Evolutionary conservation across 2,113 vertebrate species (phyloP).

Genomic region (Eonycteris spelaea): DNA sequence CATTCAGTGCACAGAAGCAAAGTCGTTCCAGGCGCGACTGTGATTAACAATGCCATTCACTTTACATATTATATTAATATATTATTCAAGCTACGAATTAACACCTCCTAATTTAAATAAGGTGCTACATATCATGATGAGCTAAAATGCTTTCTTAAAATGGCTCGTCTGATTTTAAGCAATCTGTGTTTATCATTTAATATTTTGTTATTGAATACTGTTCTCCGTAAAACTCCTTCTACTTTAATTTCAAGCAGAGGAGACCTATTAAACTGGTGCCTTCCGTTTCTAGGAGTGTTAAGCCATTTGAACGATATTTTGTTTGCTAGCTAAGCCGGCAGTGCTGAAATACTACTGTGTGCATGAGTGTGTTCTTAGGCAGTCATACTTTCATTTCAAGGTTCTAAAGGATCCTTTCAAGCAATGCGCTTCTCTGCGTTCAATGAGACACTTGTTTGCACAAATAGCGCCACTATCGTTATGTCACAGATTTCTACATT

Average conservation of each 20-base stretch:
- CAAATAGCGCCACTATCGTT: constrained; percentile 17
- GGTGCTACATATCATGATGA: constrained; percentile 91
- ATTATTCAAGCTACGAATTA: constrained; percentile 94
- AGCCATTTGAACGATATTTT: constrained; percentile 72
- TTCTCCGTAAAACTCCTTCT: constrained; percentile 83
- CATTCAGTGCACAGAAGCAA: constrained; percentile 93
- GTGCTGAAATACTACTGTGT: constrained; percentile 58
- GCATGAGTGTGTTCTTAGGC: constrained; percentile 63
- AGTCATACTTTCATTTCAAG: constrained; percentile 79
- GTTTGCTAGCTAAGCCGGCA: constrained; percentile 63
- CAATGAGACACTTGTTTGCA: constrained; percentile 61
- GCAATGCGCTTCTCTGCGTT: constrained; percentile 73
- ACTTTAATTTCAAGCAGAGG: constrained; percentile 87
- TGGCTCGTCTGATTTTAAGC: constrained; percentile 90
- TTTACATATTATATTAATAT: constrained; percentile 95
- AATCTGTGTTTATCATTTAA: constrained; percentile 92
- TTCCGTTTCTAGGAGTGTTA: constrained; percentile 79
- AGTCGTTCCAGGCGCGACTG: constrained; percentile 93
- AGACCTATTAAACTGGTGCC: constrained; percentile 85
- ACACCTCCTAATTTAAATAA: constrained; percentile 93
- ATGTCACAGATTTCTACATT: constrained; percentile 66
- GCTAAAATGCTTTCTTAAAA: constrained; percentile 92
- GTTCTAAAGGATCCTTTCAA: constrained; percentile 69
- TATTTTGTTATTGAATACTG: constrained; percentile 90
- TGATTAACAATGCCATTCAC: constrained; percentile 94